A percentile compares a stretch with the other conserved stretches of the same genome.
Conservation (phyloP, 2,113 vertebrate genomes). For the Echinops telfairi region DNA sequence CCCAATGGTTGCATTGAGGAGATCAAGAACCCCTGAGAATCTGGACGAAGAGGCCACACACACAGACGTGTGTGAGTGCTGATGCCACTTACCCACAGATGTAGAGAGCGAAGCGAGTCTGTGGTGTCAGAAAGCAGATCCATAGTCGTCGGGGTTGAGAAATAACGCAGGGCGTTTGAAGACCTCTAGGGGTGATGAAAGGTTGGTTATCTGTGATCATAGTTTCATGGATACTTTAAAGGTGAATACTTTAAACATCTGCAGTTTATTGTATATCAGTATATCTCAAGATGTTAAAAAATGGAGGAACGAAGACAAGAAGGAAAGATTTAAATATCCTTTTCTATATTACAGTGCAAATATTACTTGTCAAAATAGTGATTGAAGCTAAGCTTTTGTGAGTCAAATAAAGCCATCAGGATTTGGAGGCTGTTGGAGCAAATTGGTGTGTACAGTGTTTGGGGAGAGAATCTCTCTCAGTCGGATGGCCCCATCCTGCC, state of each 20-base stretch:
- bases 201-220: not conserved
- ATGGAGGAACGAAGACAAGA: not conserved
- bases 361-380: constrained; percentile 36
- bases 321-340: constrained; percentile 29
- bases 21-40: constrained; percentile 27
- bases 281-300: constrained; percentile 36
- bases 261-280: constrained; percentile 1
- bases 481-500: not conserved
- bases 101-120: not conserved
- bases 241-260: not conserved
- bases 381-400: not conserved
- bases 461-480: not conserved
- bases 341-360: not conserved
- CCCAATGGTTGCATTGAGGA: constrained; percentile 20
- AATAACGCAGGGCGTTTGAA: not conserved
- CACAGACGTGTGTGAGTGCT: not conserved
- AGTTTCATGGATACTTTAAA: not conserved
- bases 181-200: not conserved
- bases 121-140: not conserved
- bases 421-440: not conserved
- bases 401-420: not conserved
- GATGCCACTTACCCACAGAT: not conserved
- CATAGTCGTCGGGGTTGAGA: not conserved
- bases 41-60: not conserved
- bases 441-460: not conserved